These are phyloP conservation scores for Siniperca knerii DNA, from an alignment of 2,113 vertebrate genomes.

Conservation along the genomic window DNA sequence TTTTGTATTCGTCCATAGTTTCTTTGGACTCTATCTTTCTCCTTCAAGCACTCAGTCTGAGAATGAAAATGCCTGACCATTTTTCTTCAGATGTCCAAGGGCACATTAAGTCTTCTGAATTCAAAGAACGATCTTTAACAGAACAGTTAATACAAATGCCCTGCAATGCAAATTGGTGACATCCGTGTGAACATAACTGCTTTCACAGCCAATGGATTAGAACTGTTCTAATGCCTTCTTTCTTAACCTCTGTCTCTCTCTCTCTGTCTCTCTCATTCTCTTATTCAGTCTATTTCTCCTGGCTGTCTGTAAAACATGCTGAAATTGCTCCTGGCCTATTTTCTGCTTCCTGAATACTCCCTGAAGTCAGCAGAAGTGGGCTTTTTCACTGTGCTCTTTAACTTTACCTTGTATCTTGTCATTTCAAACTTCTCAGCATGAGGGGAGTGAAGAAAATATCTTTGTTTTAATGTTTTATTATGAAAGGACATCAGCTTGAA, in stretches of 20 bases:
- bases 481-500: constrained; percentile 3
- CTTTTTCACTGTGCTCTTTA: constrained; percentile 13
- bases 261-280: not conserved
- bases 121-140: not conserved
- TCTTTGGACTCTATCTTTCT: not conserved
- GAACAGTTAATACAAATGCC: constrained; percentile 9
- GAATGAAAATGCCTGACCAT: not conserved
- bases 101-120: constrained; percentile 1
- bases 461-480: not conserved
- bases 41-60: not conserved
- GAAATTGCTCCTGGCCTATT: constrained; percentile 47
- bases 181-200: constrained; percentile 1
- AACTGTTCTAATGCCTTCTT: not conserved
- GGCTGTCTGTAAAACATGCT: constrained; percentile 34
- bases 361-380: constrained; percentile 31
- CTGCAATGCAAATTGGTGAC: not conserved
- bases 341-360: constrained; percentile 47
- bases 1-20: not conserved
- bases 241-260: not conserved
- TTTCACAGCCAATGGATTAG: not conserved
- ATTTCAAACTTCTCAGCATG: constrained; percentile 12
- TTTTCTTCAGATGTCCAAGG: constrained; percentile 25
- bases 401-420: constrained; percentile 30
- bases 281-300: constrained; percentile 5
- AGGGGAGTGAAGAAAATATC: not conserved